Conservation (phyloP, 2,113 vertebrate species). For the Charadrius vociferus region DNA sequence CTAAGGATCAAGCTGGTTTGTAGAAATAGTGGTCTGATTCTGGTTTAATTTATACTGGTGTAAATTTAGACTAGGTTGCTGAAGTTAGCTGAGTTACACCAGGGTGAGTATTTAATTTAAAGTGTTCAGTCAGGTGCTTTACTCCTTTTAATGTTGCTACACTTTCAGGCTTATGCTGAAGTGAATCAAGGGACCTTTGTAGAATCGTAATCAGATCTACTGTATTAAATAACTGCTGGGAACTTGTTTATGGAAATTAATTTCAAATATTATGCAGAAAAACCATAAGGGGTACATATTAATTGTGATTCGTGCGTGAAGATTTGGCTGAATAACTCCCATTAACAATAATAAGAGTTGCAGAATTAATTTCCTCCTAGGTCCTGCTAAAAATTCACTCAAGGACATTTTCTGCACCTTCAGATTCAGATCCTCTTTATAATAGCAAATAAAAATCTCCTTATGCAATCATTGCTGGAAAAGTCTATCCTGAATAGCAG, state of each 20-base stretch:
- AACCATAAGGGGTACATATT: background rate
- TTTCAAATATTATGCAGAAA: constrained; percentile 33
- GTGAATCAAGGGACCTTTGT: background rate
- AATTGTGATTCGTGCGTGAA: background rate
- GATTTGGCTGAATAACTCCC: constrained; percentile 23
- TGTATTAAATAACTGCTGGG: constrained; percentile 8
- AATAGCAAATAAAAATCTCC: background rate
- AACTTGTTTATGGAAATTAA: constrained; percentile 46
- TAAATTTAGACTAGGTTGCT: background rate
- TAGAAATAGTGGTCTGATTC: background rate
- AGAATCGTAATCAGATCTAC: background rate
- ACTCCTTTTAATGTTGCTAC: background rate
- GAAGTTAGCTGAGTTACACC: background rate
- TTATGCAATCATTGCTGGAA: background rate
- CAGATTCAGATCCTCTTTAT: background rate
- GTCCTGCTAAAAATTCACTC: background rate
- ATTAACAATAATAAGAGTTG: constrained; percentile 27
- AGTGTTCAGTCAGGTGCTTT: background rate
- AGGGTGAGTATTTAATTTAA: background rate
- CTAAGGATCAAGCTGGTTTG: background rate
- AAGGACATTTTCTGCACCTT: background rate
- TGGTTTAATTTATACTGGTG: background rate
- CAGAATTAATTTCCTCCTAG: constrained; percentile 30
- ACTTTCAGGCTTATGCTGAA: background rate
- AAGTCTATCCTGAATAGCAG: background rate